phyloP scores from a whole-genome alignment of 2,113 vertebrate species.

The Turnix velox region DNA sequence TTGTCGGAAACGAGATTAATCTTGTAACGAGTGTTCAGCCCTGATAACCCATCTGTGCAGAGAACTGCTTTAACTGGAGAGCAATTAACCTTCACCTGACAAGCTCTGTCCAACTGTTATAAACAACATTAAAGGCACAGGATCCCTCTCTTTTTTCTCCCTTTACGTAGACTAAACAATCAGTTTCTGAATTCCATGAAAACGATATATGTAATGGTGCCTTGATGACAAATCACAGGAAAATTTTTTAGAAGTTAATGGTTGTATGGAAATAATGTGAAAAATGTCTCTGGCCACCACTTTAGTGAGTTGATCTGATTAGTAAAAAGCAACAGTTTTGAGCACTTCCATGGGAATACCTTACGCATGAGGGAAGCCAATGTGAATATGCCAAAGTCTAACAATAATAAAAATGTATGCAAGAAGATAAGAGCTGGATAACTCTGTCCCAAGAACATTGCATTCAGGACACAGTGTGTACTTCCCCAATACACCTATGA shows the following conservation, averaged over 20 bases:
- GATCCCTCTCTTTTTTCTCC: constrained; percentile 10
- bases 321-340: neutral
- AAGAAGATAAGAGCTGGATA: constrained; percentile 4
- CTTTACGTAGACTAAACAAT: constrained; percentile 73
- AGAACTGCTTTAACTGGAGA: constrained; percentile 77
- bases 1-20: constrained; percentile 90
- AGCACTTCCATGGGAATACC: neutral
- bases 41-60: constrained; percentile 88
- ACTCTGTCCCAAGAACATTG: neutral
- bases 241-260: neutral
- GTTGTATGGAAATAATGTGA: neutral
- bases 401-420: constrained; percentile 21
- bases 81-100: constrained; percentile 86
- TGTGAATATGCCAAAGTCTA: neutral
- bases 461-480: neutral
- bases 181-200: constrained; percentile 60
- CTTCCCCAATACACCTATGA: neutral
- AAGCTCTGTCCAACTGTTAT: constrained; percentile 76
- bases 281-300: neutral
- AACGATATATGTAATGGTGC: constrained; percentile 39
- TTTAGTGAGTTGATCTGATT: neutral
- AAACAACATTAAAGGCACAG: constrained; percentile 80
- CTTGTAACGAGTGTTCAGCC: constrained; percentile 83
- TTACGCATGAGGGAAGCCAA: constrained; percentile 12
- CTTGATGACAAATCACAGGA: neutral